Evolutionary conservation across 2,888 invertebrate species (phyloP).

Genomic region (Sphaeridia pumilis): DNA sequence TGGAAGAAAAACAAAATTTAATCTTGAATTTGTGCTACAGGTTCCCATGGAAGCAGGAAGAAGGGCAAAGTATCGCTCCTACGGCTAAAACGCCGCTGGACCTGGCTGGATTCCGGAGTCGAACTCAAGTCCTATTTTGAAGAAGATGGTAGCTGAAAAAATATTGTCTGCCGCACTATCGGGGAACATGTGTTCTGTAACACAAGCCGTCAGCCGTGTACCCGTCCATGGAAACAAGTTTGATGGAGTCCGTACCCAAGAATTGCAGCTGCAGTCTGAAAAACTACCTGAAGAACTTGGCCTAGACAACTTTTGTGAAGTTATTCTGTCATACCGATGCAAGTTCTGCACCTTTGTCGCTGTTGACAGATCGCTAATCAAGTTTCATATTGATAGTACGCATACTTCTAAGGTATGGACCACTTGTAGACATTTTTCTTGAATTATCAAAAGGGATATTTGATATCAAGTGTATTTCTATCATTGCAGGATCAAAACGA

Average conservation of each 20-base stretch:
- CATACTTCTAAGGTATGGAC: no score
- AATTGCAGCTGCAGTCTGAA: not conserved
- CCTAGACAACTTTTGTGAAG: slow-evolving; percentile 44
- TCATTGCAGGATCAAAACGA: no score
- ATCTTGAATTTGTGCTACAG: no score
- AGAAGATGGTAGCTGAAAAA: slow-evolving; percentile 15
- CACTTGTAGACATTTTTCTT: no score
- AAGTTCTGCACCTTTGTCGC: slow-evolving; percentile 46
- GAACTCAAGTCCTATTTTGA: no score
- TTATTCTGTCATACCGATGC: slow-evolving; percentile 47
- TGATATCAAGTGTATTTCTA: no score
- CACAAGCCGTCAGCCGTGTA: not conserved
- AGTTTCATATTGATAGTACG: slow-evolving; percentile 40
- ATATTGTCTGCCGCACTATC: not conserved
- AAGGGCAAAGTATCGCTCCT: no score
- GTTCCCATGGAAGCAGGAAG: no score
- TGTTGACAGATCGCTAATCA: slow-evolving; percentile 40
- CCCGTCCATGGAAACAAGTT: not conserved
- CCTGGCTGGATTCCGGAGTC: no score
- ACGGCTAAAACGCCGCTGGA: no score
- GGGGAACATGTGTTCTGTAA: not conserved
- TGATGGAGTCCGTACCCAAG: not conserved
- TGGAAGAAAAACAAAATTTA: no score
- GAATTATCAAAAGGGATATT: no score
- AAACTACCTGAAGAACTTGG: slow-evolving; percentile 10